A percentile compares a stretch with the other conserved stretches of the same genome.
Evolutionary conservation across 2,888 invertebrate genomes (phyloP).

Genomic region (Callyntrura guangdongensis): DNA sequence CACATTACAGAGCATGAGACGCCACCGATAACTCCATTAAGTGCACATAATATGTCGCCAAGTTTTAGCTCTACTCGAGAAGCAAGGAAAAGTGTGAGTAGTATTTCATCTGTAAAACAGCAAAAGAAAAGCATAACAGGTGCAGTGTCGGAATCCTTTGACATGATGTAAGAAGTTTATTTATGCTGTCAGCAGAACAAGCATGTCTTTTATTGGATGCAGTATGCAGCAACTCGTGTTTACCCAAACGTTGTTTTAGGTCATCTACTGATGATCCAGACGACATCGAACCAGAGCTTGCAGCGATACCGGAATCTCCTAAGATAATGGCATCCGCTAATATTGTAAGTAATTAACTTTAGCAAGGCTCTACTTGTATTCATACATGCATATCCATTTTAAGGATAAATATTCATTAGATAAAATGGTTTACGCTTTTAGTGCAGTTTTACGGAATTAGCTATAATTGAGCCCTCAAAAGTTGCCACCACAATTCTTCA

Average conservation of each 20-base stretch:
- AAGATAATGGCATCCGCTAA: constrained; percentile 85
- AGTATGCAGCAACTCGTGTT: no score
- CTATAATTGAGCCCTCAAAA: constrained; percentile 88
- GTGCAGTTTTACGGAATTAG: constrained; percentile 90
- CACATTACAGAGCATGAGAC: constrained; percentile 84
- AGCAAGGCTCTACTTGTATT: no score
- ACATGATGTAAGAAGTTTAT: constrained; percentile 78
- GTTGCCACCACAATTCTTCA: constrained; percentile 86
- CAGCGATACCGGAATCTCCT: constrained; percentile 94
- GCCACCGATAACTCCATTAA: constrained; percentile 82
- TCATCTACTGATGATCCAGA: constrained; percentile 90
- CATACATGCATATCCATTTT: no score
- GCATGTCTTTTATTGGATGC: neutral
- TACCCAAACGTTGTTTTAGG: constrained; percentile 63
- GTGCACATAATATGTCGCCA: constrained; percentile 76
- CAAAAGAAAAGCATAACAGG: constrained; percentile 57
- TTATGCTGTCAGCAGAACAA: no score
- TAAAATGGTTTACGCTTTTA: constrained; percentile 84
- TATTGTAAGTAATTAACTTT: constrained; percentile 65
- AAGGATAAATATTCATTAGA: no score
- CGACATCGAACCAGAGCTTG: constrained; percentile 95
- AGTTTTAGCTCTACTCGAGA: constrained; percentile 76
- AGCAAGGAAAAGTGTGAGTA: constrained; percentile 81
- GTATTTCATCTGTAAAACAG: constrained; percentile 77
- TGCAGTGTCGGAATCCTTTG: constrained; percentile 81